Evolutionary conservation across 2,888 invertebrate species (phyloP).

Genomic region (Melinopterus prodromus): DNA sequence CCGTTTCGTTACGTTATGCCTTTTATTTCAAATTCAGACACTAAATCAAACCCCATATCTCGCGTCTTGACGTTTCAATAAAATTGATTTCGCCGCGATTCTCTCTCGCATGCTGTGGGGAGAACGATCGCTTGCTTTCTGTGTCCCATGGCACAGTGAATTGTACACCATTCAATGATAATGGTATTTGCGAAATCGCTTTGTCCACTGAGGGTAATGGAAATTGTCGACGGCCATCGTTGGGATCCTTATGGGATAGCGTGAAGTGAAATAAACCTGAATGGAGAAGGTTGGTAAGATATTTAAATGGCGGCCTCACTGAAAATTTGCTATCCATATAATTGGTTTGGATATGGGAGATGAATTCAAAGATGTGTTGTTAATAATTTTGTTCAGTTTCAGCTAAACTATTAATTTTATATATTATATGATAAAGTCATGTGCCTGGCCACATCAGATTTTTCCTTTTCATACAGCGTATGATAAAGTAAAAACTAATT

Average conservation of each 20-base stretch:
- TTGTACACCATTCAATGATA: conserved; percentile 15
- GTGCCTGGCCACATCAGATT: no score
- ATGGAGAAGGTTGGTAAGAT: no score
- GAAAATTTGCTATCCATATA: no score
- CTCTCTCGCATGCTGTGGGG: neutral
- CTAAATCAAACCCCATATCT: conserved; percentile 27
- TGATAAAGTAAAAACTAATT: no score
- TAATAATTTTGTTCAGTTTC: no score
- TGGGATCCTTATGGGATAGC: neutral
- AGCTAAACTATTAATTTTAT: no score
- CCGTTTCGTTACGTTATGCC: neutral
- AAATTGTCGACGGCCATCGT: conserved; percentile 12
- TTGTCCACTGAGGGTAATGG: neutral
- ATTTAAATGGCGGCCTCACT: neutral
- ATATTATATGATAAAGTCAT: no score
- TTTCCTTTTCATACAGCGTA: no score
- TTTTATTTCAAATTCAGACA: conserved; percentile 24
- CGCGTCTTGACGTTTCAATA: conserved; percentile 28
- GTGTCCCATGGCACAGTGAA: neutral
- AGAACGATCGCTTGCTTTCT: neutral
- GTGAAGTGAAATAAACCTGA: no score
- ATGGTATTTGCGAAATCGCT: conserved; percentile 7
- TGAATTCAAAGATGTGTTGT: no score
- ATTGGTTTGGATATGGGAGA: no score
- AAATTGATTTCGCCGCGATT: conserved; percentile 18